These are phyloP conservation scores for Diglossa brunneiventris DNA, from an alignment of 2,113 vertebrate genomes.

Conservation along the genomic window DNA sequence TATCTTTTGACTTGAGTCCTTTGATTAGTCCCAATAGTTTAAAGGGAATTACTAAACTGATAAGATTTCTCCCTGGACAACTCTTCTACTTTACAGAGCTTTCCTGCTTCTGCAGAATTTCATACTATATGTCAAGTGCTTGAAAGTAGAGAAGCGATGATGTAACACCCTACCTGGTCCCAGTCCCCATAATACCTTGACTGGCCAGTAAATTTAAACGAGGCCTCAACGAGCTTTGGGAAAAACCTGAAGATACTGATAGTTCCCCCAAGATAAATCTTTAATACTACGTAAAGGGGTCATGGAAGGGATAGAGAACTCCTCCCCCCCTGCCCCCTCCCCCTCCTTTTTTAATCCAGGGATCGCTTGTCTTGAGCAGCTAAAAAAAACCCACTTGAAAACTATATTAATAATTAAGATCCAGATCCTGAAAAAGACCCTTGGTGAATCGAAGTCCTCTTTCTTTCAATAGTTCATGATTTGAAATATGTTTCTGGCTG, in stretches of 20 bases:
- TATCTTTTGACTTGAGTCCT: neutral
- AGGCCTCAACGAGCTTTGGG: neutral
- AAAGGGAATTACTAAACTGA: neutral
- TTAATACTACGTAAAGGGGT: neutral
- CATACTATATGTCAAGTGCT: neutral
- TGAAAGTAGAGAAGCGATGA: neutral
- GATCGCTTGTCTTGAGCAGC: neutral
- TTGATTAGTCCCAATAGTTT: neutral
- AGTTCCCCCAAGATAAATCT: neutral
- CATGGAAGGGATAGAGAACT: neutral
- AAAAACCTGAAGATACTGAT: neutral
- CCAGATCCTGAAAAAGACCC: neutral
- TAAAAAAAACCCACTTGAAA: neutral
- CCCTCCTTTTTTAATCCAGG: neutral
- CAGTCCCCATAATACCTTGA: neutral
- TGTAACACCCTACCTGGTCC: neutral
- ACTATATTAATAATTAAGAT: neutral
- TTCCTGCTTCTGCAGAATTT: neutral
- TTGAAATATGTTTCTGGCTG: slow-evolving; percentile 66
- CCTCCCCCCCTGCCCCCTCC: accelerated
- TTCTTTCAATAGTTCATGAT: slow-evolving; percentile 40
- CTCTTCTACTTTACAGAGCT: neutral
- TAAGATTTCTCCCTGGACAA: neutral
- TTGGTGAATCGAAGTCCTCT: slow-evolving; percentile 5
- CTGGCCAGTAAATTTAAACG: neutral